These are phyloP conservation scores for Operophtera brumata DNA, from an alignment of 2,888 invertebrate species.

Conservation along the genomic window DNA sequence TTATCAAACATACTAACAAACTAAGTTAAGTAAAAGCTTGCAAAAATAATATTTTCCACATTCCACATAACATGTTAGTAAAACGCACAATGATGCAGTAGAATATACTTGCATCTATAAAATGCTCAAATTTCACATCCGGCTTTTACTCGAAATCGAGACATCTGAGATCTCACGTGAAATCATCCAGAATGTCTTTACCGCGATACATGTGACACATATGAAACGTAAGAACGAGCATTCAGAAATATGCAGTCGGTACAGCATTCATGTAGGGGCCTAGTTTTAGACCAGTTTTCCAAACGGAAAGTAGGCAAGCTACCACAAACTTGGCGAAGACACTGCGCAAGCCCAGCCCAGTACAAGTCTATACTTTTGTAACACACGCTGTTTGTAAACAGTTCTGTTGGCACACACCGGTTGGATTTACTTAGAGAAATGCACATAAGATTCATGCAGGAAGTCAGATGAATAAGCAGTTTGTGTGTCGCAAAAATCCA, in stretches of 20 bases:
- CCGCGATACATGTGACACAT: conserved; percentile 33
- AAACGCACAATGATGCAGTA: neutral
- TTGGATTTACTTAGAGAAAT: conserved; percentile 5
- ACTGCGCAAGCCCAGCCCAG: conserved; percentile 25
- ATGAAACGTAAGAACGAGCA: conserved; percentile 46
- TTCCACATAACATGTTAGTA: neutral
- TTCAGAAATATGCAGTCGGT: conserved; percentile 62
- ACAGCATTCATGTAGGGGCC: conserved; percentile 59
- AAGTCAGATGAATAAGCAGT: neutral
- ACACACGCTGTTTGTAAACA: conserved; percentile 25
- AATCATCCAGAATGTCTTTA: conserved; percentile 30
- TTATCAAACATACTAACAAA: neutral
- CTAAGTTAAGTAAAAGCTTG: too few species aligned
- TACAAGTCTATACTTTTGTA: conserved; percentile 18
- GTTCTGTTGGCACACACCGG: conserved; percentile 5
- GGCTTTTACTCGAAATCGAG: conserved; percentile 25
- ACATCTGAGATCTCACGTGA: conserved; percentile 23
- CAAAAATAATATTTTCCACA: too few species aligned
- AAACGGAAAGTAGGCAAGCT: conserved; percentile 74
- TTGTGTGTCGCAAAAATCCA: too few species aligned
- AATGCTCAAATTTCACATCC: conserved; percentile 12
- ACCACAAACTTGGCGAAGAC: conserved; percentile 46
- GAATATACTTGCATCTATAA: neutral
- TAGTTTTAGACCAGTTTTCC: conserved; percentile 74
- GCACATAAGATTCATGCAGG: neutral